Base-by-base conservation (phyloP, 1,140 invertebrate species). In the Drosophila insularis region DNA sequence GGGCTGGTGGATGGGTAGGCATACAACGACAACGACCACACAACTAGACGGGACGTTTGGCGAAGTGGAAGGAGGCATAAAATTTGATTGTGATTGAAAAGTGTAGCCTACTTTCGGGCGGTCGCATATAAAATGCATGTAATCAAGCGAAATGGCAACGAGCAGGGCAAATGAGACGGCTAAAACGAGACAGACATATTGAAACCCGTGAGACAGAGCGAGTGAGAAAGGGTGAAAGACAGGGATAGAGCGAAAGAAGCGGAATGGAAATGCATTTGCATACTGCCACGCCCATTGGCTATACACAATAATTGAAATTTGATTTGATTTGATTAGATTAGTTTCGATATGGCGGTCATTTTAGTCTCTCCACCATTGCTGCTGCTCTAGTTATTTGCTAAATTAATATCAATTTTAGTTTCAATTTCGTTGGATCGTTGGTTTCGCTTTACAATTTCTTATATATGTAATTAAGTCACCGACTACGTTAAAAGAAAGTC, bases 1-100 rank as follows among this genome's bases (percentile, higher is more conserved):
- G 32, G 43, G 71, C 19, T 64, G 32, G 32, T 39, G 37, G 55
- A 59, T 32, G 71, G 53, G 39, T 56, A 58, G 60, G 27, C 27
- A 27, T 27, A 27, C 27, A 27, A 27, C 27, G 27, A 27, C 27
- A 27, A 27, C 27, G 27, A 27, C 27, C 27, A 27, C 27, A 27
- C 27, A 27, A 27, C 27, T 27, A 27, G 27, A 27, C 27, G 27
- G 27, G 27, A 27, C 14, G 37, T 14, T 61, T 55, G 21, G 63
- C 27, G 59, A 35, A 37, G 65, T 75, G 71, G 67, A 56, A 58
- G 81, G 54, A 11, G 61, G 80, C 71, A 89, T 89, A 89, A 89
- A 89, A 89, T 89, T 89, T 89, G 85, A 89, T 89, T 89, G 84
- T 89, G 84, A 89, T 89, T 89, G 84, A 89, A 89, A 89, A 87